Base-by-base conservation (phyloP, 2,113 vertebrate species). In the Tragelaphus strepsiceros region DNA sequence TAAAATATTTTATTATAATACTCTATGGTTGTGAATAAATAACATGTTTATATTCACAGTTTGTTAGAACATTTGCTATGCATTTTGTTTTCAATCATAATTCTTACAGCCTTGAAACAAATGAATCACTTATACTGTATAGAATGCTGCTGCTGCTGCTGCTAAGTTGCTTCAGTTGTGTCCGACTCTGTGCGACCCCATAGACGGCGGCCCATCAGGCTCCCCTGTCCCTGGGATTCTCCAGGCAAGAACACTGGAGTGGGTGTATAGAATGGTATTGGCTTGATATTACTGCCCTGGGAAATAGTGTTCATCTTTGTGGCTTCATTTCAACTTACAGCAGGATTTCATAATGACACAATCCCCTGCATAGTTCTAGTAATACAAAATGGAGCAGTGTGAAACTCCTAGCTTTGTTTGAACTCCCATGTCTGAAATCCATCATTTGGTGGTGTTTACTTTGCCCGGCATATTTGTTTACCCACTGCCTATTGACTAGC, bases 401-500 rank as follows among this genome's bases (percentile, higher is more conserved):
- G 98, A 97, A 97, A 92, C 0, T 93, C 9, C 53, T 87, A 86
- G 43, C 39, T 94, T 96, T 95, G 77, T 92, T 21, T 83, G 89
- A 97, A 86, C 54, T 97, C n/a, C 82, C 84, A 30, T 81, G 87
- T 0, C 0, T 90, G 84, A 97, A 94, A 95, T 81, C 80, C 93
- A 56, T 98, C 96, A 97, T 97, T 97, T 97, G 89, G 28, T 97
- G 90, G 12, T 96, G 89, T n/a, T 98, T 95, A 88, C 91, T 93
- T 98, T 98, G 95, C 86, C 83, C 91, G 54, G 90, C 90, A 97
- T 97, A 93, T 82, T 91, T 96, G 7, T 98, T 98, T 98, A 97
- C 94, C 96, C 95, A 84, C 97, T 98, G 97, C 95, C 89, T 98
- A 96, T 95, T 94, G 98, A 98, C 98, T 96, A 19, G 86, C 94